These are phyloP conservation scores for Tachina fera DNA, from an alignment of 2,888 invertebrate genomes.

Conservation along the genomic window DNA sequence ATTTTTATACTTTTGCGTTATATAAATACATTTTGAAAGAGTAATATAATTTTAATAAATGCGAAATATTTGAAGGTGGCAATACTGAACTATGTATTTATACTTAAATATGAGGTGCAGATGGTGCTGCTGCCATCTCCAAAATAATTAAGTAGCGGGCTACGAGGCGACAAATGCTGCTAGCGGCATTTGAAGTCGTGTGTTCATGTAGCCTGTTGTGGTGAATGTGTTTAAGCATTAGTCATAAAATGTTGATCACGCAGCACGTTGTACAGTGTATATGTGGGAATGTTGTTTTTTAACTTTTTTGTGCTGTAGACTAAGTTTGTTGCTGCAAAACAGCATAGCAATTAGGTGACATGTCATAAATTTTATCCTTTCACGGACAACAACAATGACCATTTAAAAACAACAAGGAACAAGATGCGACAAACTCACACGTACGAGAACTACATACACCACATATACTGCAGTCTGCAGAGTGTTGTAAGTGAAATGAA, in stretches of 20 bases:
- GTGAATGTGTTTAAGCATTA: no score
- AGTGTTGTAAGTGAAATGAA: conserved; percentile 46
- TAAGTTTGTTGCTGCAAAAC: conserved; percentile 73
- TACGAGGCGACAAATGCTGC: no score
- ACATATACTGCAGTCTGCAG: conserved; percentile 25
- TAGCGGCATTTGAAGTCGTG: no score
- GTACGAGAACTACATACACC: not conserved
- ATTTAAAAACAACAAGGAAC: conserved; percentile 7
- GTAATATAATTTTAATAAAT: no score
- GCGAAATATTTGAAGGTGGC: no score
- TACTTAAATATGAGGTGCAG: no score
- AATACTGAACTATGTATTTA: no score
- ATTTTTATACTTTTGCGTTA: no score
- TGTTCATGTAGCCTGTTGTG: no score
- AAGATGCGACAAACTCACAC: conserved; percentile 7
- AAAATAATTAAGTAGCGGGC: no score
- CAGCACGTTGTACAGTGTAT: conserved; percentile 49
- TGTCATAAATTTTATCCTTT: conserved; percentile 79
- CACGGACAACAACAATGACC: conserved; percentile 66
- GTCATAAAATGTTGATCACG: conserved; percentile 46
- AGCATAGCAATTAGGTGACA: conserved; percentile 79
- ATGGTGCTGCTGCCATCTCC: no score
- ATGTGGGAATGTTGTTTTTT: not conserved
- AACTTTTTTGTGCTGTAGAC: conserved; percentile 51
- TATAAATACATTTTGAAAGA: no score